Conservation (phyloP, 53 echinoderm and acorn worm genomes). For the Temnopleurus reevesii region DNA sequence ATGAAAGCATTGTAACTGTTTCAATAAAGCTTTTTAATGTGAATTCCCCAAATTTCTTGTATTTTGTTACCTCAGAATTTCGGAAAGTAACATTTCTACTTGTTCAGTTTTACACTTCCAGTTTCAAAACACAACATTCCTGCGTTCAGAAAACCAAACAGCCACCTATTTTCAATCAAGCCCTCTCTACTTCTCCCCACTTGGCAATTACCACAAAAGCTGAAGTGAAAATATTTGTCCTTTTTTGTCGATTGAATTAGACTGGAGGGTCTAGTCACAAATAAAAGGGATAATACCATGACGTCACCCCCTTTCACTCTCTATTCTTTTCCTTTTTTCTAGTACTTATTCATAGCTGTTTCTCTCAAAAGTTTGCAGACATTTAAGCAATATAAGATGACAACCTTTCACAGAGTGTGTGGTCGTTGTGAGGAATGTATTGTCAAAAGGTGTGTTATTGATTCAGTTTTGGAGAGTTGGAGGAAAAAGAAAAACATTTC, state of each 20-base stretch:
- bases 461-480: too few species aligned
- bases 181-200: not conserved
- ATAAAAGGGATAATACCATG: slow-evolving; percentile 3
- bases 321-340: not conserved
- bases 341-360: not conserved
- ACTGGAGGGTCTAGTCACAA: slow-evolving; percentile 28
- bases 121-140: not conserved
- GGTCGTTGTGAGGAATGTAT: not conserved
- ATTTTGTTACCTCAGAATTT: too few species aligned
- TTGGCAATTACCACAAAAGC: not conserved
- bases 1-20: too few species aligned
- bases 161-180: not conserved
- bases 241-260: not conserved
- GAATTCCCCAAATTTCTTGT: too few species aligned
- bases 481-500: too few species aligned
- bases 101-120: not conserved
- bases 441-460: not conserved
- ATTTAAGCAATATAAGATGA: not conserved
- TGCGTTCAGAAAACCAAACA: not conserved
- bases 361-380: not conserved
- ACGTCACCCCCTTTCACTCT: not conserved
- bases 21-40: too few species aligned
- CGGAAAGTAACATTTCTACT: too few species aligned
- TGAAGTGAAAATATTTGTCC: slow-evolving; percentile 34
- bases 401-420: not conserved